A percentile compares a stretch with the other conserved stretches of the same genome.
These are phyloP conservation scores for Callionymus lyra DNA, from an alignment of 2,113 vertebrate genomes.

Conservation along the genomic window DNA sequence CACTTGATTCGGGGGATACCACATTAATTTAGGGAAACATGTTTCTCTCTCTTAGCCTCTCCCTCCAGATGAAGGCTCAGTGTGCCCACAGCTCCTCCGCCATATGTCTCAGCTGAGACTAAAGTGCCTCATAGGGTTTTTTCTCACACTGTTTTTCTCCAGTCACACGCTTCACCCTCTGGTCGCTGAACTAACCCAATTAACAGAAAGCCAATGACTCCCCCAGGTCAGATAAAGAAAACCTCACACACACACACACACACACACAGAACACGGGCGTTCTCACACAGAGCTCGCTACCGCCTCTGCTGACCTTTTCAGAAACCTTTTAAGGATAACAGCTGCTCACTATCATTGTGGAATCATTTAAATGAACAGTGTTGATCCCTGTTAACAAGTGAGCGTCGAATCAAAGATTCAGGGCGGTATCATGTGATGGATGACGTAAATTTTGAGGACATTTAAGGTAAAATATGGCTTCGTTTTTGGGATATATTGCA, in stretches of 20 bases:
- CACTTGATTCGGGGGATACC: conserved; percentile 56
- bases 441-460: too few species aligned
- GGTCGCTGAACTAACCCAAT: conserved; percentile 60
- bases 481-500: too few species aligned
- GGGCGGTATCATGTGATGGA: too few species aligned
- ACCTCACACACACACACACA: background rate
- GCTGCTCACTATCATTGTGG: conserved; percentile 29
- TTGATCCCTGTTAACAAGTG: too few species aligned
- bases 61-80: conserved; percentile 53
- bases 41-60: conserved; percentile 31
- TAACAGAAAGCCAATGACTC: conserved; percentile 56
- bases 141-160: conserved; percentile 35
- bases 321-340: conserved; percentile 47
- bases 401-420: too few species aligned
- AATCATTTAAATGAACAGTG: conserved; percentile 27
- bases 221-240: conserved; percentile 70
- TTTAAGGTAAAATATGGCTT: too few species aligned
- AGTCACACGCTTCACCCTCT: conserved; percentile 53
- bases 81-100: conserved; percentile 49
- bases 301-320: conserved; percentile 63
- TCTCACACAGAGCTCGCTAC: conserved; percentile 51
- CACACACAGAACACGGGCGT: conserved; percentile 4
- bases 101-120: conserved; percentile 64
- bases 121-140: conserved; percentile 55
- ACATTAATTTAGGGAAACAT: conserved; percentile 57